Percentiles rank a stretch among this genome's conserved stretches.
Evolutionary conservation across 1,140 invertebrate species (phyloP).

Genomic region (Oscheius sp.): DNA sequence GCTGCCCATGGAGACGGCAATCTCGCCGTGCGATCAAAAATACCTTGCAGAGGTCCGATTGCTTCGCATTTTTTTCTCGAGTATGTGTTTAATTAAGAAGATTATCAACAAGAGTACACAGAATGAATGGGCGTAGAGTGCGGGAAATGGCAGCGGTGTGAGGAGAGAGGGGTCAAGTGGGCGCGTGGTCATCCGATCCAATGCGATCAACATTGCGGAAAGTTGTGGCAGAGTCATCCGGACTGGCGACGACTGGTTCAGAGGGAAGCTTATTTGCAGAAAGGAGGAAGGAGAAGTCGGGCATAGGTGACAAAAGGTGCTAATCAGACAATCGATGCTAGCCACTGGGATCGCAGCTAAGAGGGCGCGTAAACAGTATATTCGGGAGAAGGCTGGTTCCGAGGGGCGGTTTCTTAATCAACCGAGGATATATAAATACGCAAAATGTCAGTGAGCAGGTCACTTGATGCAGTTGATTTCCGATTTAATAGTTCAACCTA

Average conservation of each 20-base stretch:
- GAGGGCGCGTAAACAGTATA: conserved; percentile 9
- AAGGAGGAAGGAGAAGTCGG: not conserved
- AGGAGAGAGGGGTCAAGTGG: conserved; percentile 5
- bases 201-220: not conserved
- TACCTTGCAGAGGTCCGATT: no score
- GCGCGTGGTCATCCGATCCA: not conserved
- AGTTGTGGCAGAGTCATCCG: not conserved
- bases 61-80: not conserved
- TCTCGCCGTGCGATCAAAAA: not conserved
- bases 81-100: not conserved
- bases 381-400: not conserved
- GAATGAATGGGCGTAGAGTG: no score
- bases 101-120: not conserved
- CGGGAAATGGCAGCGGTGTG: not conserved
- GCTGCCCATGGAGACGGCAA: not conserved
- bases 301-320: not conserved
- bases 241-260: no score
- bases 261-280: not conserved
- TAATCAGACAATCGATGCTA: not conserved
- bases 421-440: no score
- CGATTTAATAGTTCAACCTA: no score
- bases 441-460: no score
- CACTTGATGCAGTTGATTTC: no score
- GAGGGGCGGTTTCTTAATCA: no score
- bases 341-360: not conserved